These are phyloP conservation scores for Agrotis exclamationis DNA, from an alignment of 2,888 invertebrate genomes.

Conservation along the genomic window DNA sequence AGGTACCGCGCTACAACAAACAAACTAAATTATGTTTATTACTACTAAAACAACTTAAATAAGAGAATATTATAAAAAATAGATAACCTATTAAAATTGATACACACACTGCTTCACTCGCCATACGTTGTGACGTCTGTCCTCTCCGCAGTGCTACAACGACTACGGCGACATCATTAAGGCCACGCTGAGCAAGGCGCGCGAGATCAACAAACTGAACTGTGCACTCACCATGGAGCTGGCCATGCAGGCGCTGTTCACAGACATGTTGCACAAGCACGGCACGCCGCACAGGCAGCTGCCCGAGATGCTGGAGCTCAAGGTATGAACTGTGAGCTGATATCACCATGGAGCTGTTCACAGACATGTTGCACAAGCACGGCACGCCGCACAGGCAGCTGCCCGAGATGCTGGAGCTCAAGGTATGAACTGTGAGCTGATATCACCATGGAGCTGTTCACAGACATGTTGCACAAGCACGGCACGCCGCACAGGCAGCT, in stretches of 20 bases:
- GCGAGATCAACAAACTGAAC: slow-evolving; percentile 99
- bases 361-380: no score
- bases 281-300: slow-evolving; percentile 91
- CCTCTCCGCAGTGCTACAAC: slow-evolving; percentile 95
- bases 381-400: no score
- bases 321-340: slow-evolving; percentile 87
- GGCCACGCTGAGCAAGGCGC: slow-evolving; percentile 98
- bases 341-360: no score
- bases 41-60: no score
- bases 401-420: no score
- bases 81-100: no score
- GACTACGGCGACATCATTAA: slow-evolving; percentile 99
- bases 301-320: slow-evolving; percentile 97
- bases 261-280: slow-evolving; percentile 91
- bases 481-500: slow-evolving; percentile 64
- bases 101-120: background rate
- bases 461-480: no score
- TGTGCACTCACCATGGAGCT: slow-evolving; percentile 98
- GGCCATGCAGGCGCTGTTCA: slow-evolving; percentile 97
- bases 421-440: no score
- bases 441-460: no score
- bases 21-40: no score
- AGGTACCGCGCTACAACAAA: slow-evolving; percentile 88
- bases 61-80: no score
- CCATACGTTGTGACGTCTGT: background rate